phyloP scores from a whole-genome alignment of 1,140 invertebrate genomes.

The Parasteatoda tepidariorum region DNA sequence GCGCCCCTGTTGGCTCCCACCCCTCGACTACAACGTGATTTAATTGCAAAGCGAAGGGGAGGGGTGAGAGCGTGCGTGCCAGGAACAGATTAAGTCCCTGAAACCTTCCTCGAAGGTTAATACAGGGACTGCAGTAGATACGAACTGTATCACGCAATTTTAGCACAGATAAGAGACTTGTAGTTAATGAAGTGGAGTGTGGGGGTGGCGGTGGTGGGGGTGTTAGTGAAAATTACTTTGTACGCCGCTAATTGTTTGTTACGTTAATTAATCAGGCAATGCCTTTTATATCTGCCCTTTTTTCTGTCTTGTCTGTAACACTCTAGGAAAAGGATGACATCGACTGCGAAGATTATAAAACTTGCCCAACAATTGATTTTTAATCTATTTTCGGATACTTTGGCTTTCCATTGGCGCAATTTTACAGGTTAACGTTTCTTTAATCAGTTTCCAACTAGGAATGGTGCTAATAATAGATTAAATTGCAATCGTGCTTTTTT shows the following conservation, averaged over 20 bases:
- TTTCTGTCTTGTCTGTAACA: no score
- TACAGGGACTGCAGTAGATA: conserved; percentile 52
- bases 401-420: no score
- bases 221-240: conserved; percentile 57
- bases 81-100: conserved; percentile 39
- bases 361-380: no score
- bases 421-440: no score
- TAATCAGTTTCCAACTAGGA: no score
- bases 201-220: not conserved
- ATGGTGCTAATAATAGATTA: no score
- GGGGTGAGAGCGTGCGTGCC: conserved; percentile 27
- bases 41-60: conserved; percentile 50
- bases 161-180: conserved; percentile 12
- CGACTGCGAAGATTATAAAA: no score
- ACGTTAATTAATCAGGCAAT: conserved; percentile 45
- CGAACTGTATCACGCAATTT: conserved; percentile 51
- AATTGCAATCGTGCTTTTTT: no score
- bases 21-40: conserved; percentile 29
- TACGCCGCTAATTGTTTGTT: conserved; percentile 54
- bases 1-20: conserved; percentile 7
- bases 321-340: no score
- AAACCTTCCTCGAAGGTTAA: conserved; percentile 41
- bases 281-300: not conserved
- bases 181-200: conserved; percentile 43
- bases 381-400: no score